Evolutionary conservation across 2,888 invertebrate genomes (phyloP), one percentile per base, ranked within the genome.

Genomic region (Thera obeliscata): DNA sequence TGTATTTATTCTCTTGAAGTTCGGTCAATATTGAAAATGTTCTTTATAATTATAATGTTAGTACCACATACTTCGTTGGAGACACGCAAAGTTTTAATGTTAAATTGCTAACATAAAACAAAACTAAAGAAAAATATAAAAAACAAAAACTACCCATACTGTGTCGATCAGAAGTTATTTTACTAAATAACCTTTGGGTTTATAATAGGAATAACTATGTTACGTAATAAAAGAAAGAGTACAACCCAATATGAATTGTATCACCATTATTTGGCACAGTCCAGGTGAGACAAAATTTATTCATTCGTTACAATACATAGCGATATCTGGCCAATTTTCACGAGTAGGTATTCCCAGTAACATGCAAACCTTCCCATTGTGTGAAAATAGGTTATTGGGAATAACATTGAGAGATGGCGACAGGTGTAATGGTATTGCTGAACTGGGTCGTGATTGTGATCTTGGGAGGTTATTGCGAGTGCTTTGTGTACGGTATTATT

Each of bases 341-440:
- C 60, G 67, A 67, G 64, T 69, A 22, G 0, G 22, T 22, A 22
- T 22, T 22, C 22, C 69, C 69, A 71, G 66, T 33, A 67, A 63
- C 71, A 65, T 56, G 54, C 55, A 62, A 62, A 55, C 73, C 66
- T 65, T 71, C 66, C 65, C 63, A 73, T 74, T 74, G 74, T 73
- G 62, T 60, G 69, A 66, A 63, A 76, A 76, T 73, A 71, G 75
- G 76, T 79, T 78, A 81, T 81, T 81, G 79, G 77, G 74, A 76
- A 77, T 76, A 75, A 73, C 72, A 73, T 71, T 75, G 78, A 79
- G 77, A 78, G 74, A 79, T 74, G 72, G 73, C 56, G 75, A 76
- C 76, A 76, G 69, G 72, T 74, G 76, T 69, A 76, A 78, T 79
- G 70, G 71, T 73, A 75, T 75, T 74, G 71, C 70, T 66, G 70